phyloP scores from a whole-genome alignment of 2,113 vertebrate species.

The Gallinago media region DNA sequence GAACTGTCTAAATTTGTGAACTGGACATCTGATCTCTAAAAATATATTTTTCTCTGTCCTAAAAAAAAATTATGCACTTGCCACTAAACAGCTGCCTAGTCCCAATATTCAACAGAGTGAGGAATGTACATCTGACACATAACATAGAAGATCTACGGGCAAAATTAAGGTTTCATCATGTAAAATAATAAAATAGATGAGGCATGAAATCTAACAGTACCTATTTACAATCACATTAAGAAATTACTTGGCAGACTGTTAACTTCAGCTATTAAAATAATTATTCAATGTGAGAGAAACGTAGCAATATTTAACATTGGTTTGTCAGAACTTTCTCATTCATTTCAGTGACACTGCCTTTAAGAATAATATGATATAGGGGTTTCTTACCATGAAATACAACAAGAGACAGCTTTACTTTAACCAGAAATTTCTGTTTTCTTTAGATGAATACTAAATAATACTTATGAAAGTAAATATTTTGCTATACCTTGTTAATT shows the following conservation, averaged over 20 bases:
- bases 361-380: background rate
- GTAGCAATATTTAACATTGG: background rate
- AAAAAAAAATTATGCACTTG: background rate
- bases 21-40: background rate
- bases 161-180: conserved; percentile 8
- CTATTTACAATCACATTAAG: background rate
- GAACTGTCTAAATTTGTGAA: background rate
- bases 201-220: conserved; percentile 14
- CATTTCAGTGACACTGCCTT: background rate
- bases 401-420: background rate
- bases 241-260: conserved; percentile 39
- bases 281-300: conserved; percentile 14
- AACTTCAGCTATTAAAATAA: conserved; percentile 43
- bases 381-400: background rate
- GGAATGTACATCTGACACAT: background rate
- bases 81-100: conserved; percentile 19
- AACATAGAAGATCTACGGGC: conserved; percentile 5
- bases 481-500: background rate
- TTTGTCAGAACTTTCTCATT: background rate
- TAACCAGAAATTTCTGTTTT: background rate
- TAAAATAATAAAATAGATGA: conserved; percentile 16
- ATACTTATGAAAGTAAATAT: background rate
- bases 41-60: background rate
- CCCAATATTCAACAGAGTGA: background rate
- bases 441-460: background rate